Evolutionary conservation across 2,113 vertebrate species (phyloP), one percentile per base, ranked within the genome.

Genomic region (Physeter macrocephalus): DNA sequence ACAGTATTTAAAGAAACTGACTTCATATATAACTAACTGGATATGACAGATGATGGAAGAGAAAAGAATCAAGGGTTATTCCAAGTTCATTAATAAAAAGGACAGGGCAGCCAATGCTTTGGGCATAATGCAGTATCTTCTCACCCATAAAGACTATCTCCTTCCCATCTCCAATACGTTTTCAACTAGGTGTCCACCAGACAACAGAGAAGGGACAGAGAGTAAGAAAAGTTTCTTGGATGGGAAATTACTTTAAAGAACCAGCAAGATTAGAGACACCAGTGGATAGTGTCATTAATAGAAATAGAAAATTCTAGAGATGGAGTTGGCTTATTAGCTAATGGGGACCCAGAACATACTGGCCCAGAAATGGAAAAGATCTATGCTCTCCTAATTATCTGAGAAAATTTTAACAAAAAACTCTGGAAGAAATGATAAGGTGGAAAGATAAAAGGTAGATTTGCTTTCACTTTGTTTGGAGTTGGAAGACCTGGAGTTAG

Each of bases 61-160:
- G 36, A 12, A 84, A 90, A 57, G 29, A 90, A 8, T 57, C 27
- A 77, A 77, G 57, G 49, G 43, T 90, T 90, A 89, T 3, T 39
- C 41, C 39, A 94, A 90, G 34, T 87, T 80, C 69, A 93, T 67
- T 90, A 87, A 87, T 83, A 72, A 93, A 89, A 92, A 59, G 27
- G 64, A 81, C 17, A 8, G 64, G 29, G 69, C 17, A 62, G 18
- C 34, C 43, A 93, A 61, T 21, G 29, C 14, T 59, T 71, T 57
- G 52, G 17, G 49, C 39, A 11, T 10, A 86, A 89, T 14, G 34
- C 17, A 77, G 7, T 82, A 84, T 83, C 78, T 80, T 86, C 25
- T 90, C 46, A 92, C 62, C 20, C 49, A 41, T 25, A 88, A 74
- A 83, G 43, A 90, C 4, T 34, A 72, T 78, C 12, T 49, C n/a